These are phyloP conservation scores for Drosophila neotestacea DNA, from an alignment of 2,888 invertebrate species.

Conservation along the genomic window DNA sequence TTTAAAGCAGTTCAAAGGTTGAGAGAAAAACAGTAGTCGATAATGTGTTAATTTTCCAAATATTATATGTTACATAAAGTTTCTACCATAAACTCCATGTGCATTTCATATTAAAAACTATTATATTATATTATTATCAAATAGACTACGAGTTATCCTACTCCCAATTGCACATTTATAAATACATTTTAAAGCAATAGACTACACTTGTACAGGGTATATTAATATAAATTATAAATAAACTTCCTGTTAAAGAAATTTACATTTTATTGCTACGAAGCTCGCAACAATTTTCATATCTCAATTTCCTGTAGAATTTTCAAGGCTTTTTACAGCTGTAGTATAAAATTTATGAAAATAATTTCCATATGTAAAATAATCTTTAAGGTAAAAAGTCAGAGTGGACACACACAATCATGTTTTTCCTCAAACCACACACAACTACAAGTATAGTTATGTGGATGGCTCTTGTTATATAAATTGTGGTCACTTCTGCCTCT, in stretches of 20 bases:
- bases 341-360: slow-evolving; percentile 30
- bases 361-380: slow-evolving; percentile 33
- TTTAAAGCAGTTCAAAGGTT: background rate
- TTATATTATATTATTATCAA: too few species aligned
- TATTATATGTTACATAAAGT: too few species aligned
- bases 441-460: too few species aligned
- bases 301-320: slow-evolving; percentile 37
- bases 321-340: slow-evolving; percentile 7
- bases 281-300: slow-evolving; percentile 19
- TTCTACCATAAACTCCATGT: too few species aligned
- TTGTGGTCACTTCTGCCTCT: slow-evolving; percentile 30
- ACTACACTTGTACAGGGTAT: slow-evolving; percentile 1
- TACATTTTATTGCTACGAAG: slow-evolving; percentile 25
- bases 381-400: slow-evolving; percentile 18
- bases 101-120: too few species aligned
- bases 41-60: background rate
- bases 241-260: slow-evolving; percentile 40
- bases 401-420: background rate
- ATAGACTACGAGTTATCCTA: too few species aligned
- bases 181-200: too few species aligned
- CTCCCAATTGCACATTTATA: too few species aligned
- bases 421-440: background rate
- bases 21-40: background rate
- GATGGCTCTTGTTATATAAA: slow-evolving; percentile 32
- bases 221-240: slow-evolving; percentile 13